These are phyloP conservation scores for Tragulus kanchil DNA, from an alignment of 2,113 vertebrate genomes.

Conservation along the genomic window DNA sequence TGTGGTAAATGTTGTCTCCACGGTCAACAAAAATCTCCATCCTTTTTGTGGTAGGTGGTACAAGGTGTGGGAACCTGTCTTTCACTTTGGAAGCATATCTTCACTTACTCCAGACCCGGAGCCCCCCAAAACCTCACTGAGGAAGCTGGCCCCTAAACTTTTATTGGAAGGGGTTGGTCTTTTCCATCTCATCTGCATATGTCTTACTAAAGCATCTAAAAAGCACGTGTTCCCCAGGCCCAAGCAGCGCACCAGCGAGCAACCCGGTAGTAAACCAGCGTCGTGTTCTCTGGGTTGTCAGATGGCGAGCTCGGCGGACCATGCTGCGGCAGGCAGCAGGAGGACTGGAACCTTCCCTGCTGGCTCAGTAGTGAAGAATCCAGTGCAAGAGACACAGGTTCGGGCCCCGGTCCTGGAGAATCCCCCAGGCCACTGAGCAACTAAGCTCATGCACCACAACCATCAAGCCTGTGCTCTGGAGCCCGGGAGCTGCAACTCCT, in stretches of 20 bases:
- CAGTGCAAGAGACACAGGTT: neutral
- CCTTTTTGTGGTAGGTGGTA: neutral
- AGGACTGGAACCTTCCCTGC: neutral
- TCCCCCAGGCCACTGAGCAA: neutral
- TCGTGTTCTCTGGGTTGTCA: too few relatives aligned
- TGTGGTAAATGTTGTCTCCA: neutral
- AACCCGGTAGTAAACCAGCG: too few relatives aligned
- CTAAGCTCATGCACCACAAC: accelerated
- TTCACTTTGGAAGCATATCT: neutral
- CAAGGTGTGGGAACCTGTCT: neutral
- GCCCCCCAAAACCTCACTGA: neutral
- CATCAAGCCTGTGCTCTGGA: neutral
- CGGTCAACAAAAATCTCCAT: neutral
- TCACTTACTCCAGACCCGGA: neutral
- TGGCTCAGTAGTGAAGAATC: neutral
- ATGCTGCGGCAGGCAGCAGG: neutral
- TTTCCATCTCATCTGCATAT: neutral
- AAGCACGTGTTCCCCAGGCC: neutral
- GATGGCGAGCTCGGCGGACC: neutral
- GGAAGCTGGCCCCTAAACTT: neutral
- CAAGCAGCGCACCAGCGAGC: too few relatives aligned
- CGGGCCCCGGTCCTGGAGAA: neutral
- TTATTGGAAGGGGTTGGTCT: neutral
- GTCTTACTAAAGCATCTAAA: neutral
- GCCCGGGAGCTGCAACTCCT: neutral